Evolutionary conservation across 2,113 vertebrate genomes (phyloP), one percentile per base, ranked within the genome.

Genomic region (Bubalus kerabau): DNA sequence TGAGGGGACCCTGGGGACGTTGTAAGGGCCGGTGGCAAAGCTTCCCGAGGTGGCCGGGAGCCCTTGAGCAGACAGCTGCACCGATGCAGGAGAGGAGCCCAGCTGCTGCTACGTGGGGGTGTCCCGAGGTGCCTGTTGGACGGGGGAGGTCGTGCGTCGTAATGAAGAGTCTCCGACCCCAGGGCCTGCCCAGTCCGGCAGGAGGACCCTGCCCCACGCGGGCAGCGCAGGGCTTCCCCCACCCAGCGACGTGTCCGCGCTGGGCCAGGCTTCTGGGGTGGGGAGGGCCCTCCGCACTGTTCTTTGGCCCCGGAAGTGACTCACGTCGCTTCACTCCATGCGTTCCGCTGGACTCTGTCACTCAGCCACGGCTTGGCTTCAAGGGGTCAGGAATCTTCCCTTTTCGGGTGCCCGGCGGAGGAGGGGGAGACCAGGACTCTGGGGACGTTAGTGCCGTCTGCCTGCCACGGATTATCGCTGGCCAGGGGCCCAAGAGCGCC

Each of bases 401-500:
- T 89, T 13, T 14, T 26, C 7, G 0, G 24, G 3, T 28, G 10
- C 48, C n/a, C 1, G 6, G 43, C 4, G 9, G 9, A 76, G 24
- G 56, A 86, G 24, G 56, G 28, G 60, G 80, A 36, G 21, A 19
- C n/a, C 40, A 1, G 74, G 54, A 3, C 19, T 32, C 6, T 0
- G 56, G 32, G 30, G 87, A n/a, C 26, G 0, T 26, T 21, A 7
- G 57, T 56, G 7, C 21, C 2, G 1, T 28, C 74, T 15, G 59
- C 32, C 1, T 32, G 6, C n/a, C 46, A 16, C 0, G 0, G 84
- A 24, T 23, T 0, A 14, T 32, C 0, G 0, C 54, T 5, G 43
- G 56, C n/a, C 2, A 1, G 54, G 16, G 85, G 56, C 57, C 59
- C 6, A 2, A 6, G 60, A 36, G 56, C 9, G 6, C 46, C 54